Evolutionary conservation across 2,888 invertebrate genomes (phyloP).

Genomic region (Polymixis lichenea): DNA sequence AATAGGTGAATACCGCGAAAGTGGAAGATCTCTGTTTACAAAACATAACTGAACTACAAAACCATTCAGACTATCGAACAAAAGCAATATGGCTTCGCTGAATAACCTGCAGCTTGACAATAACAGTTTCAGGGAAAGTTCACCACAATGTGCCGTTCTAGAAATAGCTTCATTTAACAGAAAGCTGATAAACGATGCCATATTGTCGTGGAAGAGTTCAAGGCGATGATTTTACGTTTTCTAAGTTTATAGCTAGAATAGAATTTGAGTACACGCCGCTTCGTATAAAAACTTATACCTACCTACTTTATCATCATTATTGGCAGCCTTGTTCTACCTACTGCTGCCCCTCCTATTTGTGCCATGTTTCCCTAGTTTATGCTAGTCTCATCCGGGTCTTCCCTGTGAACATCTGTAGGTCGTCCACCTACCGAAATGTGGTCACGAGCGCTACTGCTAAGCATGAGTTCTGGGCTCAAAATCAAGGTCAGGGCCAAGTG

Average conservation of each 20-base stretch:
- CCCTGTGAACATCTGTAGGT: too few relatives aligned
- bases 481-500: too few relatives aligned
- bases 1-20: not conserved
- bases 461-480: too few relatives aligned
- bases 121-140: slow-evolving; percentile 46
- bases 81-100: slow-evolving; percentile 19
- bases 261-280: not conserved
- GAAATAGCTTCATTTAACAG: slow-evolving; percentile 49
- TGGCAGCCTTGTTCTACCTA: not conserved
- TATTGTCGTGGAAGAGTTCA: slow-evolving; percentile 11
- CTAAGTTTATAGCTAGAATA: not conserved
- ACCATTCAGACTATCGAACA: slow-evolving; percentile 17
- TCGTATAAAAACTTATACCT: not conserved
- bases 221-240: slow-evolving; percentile 12
- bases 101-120: slow-evolving; percentile 14
- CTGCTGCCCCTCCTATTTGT: not conserved
- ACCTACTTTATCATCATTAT: not conserved
- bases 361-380: too few relatives aligned
- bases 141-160: slow-evolving; percentile 38
- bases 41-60: slow-evolving; percentile 1
- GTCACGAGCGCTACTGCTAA: too few relatives aligned
- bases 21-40: not conserved
- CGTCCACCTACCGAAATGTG: too few relatives aligned
- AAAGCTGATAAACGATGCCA: slow-evolving; percentile 27
- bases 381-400: too few relatives aligned